These are phyloP conservation scores for Sycophila texana DNA, from an alignment of 2,888 invertebrate species.

Conservation along the genomic window DNA sequence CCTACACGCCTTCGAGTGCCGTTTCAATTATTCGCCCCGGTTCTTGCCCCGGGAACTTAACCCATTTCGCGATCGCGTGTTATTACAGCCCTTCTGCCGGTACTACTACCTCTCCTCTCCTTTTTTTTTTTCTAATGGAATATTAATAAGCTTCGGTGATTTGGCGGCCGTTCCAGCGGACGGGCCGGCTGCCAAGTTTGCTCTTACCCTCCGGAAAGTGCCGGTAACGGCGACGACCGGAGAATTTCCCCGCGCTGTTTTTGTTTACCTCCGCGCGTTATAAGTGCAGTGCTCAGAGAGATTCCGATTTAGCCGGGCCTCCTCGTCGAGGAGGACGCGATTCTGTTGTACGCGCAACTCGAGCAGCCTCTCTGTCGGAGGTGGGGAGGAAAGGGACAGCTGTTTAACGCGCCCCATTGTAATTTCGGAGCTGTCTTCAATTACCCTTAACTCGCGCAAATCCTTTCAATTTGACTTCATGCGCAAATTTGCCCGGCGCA, in stretches of 20 bases:
- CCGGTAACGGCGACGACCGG: background rate
- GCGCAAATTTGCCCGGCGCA: constrained; percentile 3
- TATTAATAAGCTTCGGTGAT: constrained; percentile 43
- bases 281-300: background rate
- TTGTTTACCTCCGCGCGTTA: background rate
- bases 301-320: too few relatives aligned
- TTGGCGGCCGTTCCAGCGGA: background rate
- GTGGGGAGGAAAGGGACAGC: background rate
- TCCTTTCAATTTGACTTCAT: constrained; percentile 38
- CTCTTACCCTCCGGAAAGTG: background rate
- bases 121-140: constrained; percentile 29
- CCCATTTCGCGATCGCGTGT: constrained; percentile 33
- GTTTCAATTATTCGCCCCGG: constrained; percentile 43
- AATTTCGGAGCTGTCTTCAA: constrained; percentile 27
- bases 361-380: background rate
- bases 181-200: constrained; percentile 30
- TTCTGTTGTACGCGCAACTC: too few relatives aligned
- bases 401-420: constrained; percentile 6
- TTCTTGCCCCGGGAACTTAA: constrained; percentile 29
- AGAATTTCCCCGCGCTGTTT: background rate
- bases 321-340: background rate
- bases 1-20: background rate
- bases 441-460: constrained; percentile 24
- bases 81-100: background rate
- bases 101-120: background rate